These are phyloP conservation scores for Haplochromis vanheusdeni DNA, from an alignment of 2,113 vertebrate species.

Conservation along the genomic window DNA sequence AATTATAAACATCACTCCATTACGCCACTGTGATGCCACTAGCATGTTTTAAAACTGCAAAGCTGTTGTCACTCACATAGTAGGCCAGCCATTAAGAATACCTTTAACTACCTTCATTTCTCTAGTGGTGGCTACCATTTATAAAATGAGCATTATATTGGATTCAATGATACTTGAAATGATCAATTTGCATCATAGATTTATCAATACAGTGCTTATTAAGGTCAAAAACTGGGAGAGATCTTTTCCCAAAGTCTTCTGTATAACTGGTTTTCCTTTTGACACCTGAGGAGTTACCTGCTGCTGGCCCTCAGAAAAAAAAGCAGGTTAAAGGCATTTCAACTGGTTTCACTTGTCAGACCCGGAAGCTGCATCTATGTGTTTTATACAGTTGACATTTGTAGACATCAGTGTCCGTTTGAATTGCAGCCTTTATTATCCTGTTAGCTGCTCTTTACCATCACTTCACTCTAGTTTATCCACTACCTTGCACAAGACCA, in stretches of 20 bases:
- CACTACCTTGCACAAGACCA: not conserved
- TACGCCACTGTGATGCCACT: not conserved
- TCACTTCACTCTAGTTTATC: not conserved
- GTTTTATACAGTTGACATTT: no score
- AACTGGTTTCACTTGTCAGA: no score
- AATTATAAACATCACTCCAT: not conserved
- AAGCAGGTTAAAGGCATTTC: no score
- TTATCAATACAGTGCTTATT: not conserved
- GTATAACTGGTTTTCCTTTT: not conserved
- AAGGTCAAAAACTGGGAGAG: no score
- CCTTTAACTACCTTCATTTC: not conserved
- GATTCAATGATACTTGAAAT: not conserved
- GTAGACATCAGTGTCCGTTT: no score
- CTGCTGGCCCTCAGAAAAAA: no score
- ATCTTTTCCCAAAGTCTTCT: not conserved
- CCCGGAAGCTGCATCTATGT: no score
- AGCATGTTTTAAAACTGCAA: not conserved
- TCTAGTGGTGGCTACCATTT: not conserved
- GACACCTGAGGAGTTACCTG: no score
- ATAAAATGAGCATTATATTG: not conserved
- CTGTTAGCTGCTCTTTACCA: not conserved
- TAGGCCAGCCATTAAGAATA: not conserved
- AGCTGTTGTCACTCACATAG: not conserved
- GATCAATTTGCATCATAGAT: not conserved
- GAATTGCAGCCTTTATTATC: not conserved